phyloP scores from a whole-genome alignment of 2,797 vertebrate genomes.

The Vultur gryphus region DNA sequence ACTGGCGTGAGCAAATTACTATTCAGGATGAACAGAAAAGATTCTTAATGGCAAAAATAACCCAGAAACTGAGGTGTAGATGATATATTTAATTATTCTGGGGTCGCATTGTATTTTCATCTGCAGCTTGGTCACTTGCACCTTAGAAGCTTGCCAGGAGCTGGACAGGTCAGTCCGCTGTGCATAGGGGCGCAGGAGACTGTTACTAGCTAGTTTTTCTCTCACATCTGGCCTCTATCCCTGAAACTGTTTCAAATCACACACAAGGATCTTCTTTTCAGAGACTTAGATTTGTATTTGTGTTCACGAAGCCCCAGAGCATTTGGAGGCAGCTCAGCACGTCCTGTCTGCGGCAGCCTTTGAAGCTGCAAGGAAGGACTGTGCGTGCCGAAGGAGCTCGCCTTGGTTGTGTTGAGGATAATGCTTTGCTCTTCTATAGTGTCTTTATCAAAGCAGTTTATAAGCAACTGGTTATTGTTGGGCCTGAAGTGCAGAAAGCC shows the following conservation, averaged over 20 bases:
- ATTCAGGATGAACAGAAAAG: not conserved
- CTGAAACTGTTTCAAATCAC: not conserved
- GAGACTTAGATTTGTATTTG: not conserved
- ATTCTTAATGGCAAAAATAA: not conserved
- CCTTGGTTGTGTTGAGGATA: not conserved
- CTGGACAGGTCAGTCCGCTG: not conserved
- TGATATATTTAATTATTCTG: not conserved
- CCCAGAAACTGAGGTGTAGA: not conserved
- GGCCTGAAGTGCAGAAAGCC: not conserved
- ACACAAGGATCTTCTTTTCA: not conserved
- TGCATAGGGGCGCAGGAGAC: not conserved
- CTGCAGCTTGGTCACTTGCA: not conserved
- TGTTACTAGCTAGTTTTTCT: not conserved
- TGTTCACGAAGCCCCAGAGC: not conserved
- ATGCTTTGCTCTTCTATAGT: not conserved
- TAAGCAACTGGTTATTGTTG: not conserved
- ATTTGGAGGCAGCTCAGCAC: not conserved
- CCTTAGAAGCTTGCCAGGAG: not conserved
- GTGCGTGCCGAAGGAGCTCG: not conserved
- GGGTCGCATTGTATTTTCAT: not conserved
- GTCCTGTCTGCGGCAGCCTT: not conserved
- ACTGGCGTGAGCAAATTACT: not conserved
- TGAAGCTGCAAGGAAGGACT: not conserved
- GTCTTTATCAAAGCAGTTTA: not conserved
- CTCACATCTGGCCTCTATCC: not conserved